Base-by-base conservation (phyloP, 2,888 invertebrate species). In the Andrena haemorrhoa region DNA sequence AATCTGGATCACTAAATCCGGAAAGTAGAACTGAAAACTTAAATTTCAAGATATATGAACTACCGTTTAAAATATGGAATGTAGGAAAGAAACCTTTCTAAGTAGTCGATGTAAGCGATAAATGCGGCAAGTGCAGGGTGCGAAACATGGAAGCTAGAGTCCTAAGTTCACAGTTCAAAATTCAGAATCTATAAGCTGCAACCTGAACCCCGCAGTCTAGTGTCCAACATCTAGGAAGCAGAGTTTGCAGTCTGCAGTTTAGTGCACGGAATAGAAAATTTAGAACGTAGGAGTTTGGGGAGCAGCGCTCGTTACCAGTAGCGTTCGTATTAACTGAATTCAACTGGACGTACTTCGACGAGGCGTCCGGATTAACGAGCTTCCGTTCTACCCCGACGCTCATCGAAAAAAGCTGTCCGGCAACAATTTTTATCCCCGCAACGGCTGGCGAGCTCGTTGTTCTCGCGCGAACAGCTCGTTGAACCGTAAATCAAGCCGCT, bases 351-450 rank as follows among this genome's bases (percentile, higher is more conserved):
- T 29, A n/a, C 53, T 29, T 16, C 5, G 47, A 10, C 41, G 23
- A 56, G 56, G n/a, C 2, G 47, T 10, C 23, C 51, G 3, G 23
- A 68, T 78, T 61, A 26, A 63, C 75, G 65, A 68, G 66, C n/a
- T 20, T 69, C 33, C 23, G 12, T 2, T 23, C 2, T 23, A 20
- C 10, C 29, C 47, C 63, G 47, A 23, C 47, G 26, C 26, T 70
- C 47, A 31, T 60, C 29, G 20, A 31, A n/a, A 41, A 70, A 60
- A 56, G 60, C 47, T 12, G 47, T 6, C 49, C 41, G 49, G 49
- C 35, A 64, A 58, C 68, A 58, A 75, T 51, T 65, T 79, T 79
- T 70, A 75, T 79, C 16, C 56, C 35, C 69, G 20, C 75, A 23
- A 65, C 23, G 53, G 31, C 35, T 29, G 10, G 23, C 20, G 10